Evolutionary conservation across 37 sponge, comb jelly and placozoan species (phyloP).

Genomic region (Axinella damicornis): DNA sequence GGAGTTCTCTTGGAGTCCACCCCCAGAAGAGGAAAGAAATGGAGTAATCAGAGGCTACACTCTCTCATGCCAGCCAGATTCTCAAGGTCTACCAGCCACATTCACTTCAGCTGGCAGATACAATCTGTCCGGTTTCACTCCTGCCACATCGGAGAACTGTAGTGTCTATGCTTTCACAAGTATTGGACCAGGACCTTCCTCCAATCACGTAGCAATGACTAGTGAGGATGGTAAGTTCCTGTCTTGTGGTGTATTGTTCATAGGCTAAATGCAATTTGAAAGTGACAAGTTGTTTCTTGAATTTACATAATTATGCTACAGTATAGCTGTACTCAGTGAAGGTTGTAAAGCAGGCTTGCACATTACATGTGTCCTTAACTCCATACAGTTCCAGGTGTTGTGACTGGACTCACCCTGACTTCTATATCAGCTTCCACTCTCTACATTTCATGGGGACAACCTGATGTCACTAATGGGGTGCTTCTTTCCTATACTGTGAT

Average conservation of each 20-base stretch:
- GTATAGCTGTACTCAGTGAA: too few relatives aligned
- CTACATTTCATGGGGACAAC: constrained; percentile 1
- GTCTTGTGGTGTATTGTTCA: too few relatives aligned
- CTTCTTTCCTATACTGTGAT: neutral
- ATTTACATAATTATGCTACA: too few relatives aligned
- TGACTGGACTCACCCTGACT: neutral
- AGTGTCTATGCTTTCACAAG: constrained; percentile 1
- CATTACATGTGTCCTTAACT: neutral
- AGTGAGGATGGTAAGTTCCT: constrained; percentile 17
- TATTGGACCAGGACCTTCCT: constrained; percentile 34
- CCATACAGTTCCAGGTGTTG: constrained; percentile 15
- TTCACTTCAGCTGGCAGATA: neutral
- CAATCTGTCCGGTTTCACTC: neutral
- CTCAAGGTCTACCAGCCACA: neutral
- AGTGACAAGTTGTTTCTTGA: too few relatives aligned
- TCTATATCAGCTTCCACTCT: neutral
- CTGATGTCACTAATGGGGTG: constrained; percentile 15
- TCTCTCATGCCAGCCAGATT: neutral
- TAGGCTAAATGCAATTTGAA: too few relatives aligned
- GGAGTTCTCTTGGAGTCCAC: neutral
- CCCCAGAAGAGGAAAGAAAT: neutral
- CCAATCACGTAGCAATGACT: neutral
- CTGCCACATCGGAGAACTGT: neutral
- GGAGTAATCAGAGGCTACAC: neutral
- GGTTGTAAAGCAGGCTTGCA: too few relatives aligned